Evolutionary conservation across 53 echinoderm and acorn worm species (phyloP), one percentile per base, ranked within the genome.

Genomic region (Temnopleurus reevesii): DNA sequence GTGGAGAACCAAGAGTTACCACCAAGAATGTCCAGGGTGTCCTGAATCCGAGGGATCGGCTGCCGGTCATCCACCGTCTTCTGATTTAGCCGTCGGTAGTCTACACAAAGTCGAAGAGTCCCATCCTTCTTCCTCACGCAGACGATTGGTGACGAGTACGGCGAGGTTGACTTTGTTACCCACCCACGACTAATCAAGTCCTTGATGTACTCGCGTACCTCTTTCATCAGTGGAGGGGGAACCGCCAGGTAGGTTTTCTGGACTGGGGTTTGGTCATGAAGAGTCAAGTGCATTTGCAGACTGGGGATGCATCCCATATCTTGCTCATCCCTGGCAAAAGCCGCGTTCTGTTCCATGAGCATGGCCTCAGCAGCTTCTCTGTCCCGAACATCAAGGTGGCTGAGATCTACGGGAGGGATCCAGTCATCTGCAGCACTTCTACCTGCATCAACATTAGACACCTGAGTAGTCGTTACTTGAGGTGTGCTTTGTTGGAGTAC

Each of bases 121-220:
- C 95, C 93, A 84, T 95, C 95, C 21, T 90, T 81, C 53, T 95
- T 93, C 23, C 93, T 53, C 4, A 94, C 94, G 87, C 96, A 96
- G 25, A 96, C 96, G 5, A 96, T 84, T 18, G 94, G 96, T 23
- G 94, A 92, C 5, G 95, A 84, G 60, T 95, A 93, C 3, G 89
- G 51, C 10, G 92, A 93, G 29, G 80, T 34, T 4, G 92, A 96
- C 34, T 92, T 92, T 43, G 24, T 76, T 1, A 96, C 86, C 93
- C 92, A 93, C 0, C 90, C 93, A 31, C 92, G 66, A n/a, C 77
- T 26, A 26, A 95, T 82, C 4, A 95, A 92, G 18, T 95, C 92
- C 19, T 33, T 19, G 15, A 92, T 47, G 28, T 94, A 90, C 26
- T 91, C 92, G 25, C 76, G 89, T 3, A 91, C 90, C 47, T 91